Conservation (phyloP, 2,888 invertebrate species). For the Pinctada fucata region DNA sequence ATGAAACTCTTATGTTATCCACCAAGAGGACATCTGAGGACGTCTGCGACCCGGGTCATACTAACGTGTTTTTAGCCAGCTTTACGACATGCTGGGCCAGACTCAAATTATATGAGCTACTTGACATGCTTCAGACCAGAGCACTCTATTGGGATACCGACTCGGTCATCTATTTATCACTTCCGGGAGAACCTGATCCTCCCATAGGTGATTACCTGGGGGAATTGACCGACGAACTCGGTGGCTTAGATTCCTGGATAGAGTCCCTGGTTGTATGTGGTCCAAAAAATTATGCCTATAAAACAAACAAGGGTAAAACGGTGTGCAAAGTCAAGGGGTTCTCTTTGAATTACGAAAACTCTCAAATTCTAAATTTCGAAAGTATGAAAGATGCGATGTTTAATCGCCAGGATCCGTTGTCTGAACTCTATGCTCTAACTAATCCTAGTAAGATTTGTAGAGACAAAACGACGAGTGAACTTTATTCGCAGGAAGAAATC, state of each 20-base stretch:
- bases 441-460: slow-evolving; percentile 28
- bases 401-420: slow-evolving; percentile 3
- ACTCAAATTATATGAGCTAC: slow-evolving; percentile 29
- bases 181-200: slow-evolving; percentile 35
- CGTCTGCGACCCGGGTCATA: slow-evolving; percentile 15
- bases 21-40: slow-evolving; percentile 3
- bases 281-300: no score
- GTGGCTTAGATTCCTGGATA: slow-evolving; percentile 57
- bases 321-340: slow-evolving; percentile 46
- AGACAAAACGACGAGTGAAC: slow-evolving; percentile 82
- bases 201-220: slow-evolving; percentile 64
- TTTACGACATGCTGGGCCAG: slow-evolving; percentile 8
- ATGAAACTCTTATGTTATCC: slow-evolving; percentile 31
- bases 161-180: slow-evolving; percentile 21
- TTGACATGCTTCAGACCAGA: slow-evolving; percentile 22
- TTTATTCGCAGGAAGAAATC: no score
- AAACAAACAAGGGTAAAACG: slow-evolving; percentile 18
- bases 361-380: slow-evolving; percentile 45
- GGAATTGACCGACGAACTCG: slow-evolving; percentile 40
- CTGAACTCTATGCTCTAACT: slow-evolving; percentile 4
- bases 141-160: slow-evolving; percentile 37
- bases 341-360: slow-evolving; percentile 28
- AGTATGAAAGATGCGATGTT: background rate
- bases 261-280: no score
- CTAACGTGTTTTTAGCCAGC: slow-evolving; percentile 30